Conservation (phyloP, 1,140 invertebrate species). For the Neodiprion fabricii region DNA sequence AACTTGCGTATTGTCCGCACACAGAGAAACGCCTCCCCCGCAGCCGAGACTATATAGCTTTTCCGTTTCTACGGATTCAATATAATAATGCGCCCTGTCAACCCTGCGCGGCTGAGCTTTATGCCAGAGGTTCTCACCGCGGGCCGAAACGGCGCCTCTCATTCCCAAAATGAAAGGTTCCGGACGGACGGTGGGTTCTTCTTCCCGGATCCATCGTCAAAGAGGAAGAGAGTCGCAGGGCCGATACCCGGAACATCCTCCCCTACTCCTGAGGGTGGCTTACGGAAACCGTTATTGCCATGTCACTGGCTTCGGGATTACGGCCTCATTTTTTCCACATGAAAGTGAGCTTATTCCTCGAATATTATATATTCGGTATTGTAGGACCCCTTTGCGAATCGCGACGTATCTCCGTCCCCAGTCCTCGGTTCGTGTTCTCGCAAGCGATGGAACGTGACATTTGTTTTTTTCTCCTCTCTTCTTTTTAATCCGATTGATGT, state of each 20-base stretch:
- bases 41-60: slow-evolving; percentile 22
- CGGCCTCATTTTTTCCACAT: slow-evolving; percentile 53
- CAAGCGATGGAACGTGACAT: background rate
- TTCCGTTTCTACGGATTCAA: slow-evolving; percentile 49
- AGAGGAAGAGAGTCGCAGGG: slow-evolving; percentile 8
- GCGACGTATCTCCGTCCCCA: slow-evolving; percentile 2
- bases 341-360: slow-evolving; percentile 40
- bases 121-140: slow-evolving; percentile 33
- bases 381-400: background rate
- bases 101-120: slow-evolving; percentile 32
- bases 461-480: too few relatives aligned
- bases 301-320: slow-evolving; percentile 52
- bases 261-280: slow-evolving; percentile 38
- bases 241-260: slow-evolving; percentile 24
- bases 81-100: slow-evolving; percentile 44
- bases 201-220: background rate
- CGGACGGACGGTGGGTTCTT: background rate
- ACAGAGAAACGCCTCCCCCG: background rate
- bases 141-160: too few relatives aligned
- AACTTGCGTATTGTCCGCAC: background rate
- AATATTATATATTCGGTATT: background rate
- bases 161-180: background rate
- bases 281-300: slow-evolving; percentile 47
- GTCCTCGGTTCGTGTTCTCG: background rate
- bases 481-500: too few relatives aligned